Evolutionary conservation across 2,797 vertebrate genomes (phyloP), one percentile per base, ranked within the genome.

Genomic region (Poeciliopsis gracilis): DNA sequence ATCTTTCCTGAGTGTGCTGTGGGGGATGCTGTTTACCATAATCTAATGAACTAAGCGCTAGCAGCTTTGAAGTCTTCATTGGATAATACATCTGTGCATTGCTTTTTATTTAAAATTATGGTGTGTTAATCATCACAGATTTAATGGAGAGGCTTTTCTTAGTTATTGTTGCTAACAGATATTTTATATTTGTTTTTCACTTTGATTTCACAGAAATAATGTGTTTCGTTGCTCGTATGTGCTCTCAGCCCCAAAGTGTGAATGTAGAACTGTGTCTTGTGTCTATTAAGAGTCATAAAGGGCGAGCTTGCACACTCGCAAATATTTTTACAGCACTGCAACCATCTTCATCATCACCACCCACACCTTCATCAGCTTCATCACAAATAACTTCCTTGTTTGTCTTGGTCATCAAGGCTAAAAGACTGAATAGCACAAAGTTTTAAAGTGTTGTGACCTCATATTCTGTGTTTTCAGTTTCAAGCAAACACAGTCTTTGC

Each of bases 301-400:
- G 38, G 4, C 10, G 4, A 28, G 25, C 38, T 28, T 38, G 13
- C 13, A 70, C 13, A 46, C 38, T 30, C 43, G 38, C 38, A 25
- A 12, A 75, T 18, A 81, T 9, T 43, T 51, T 88, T 36, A 72
- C 43, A 53, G 49, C 12, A 80, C 30, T 51, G 25, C 13, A 70
- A 46, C 25, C 25, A 16, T n/a, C 12, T 43, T 45, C 38, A 28
- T 69, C 66, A 43, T 82, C 74, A 63, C 55, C 76, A 72, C 76
- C 59, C 16, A 70, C 47, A 78, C 71, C 71, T 76, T 83, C 63
- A 51, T 84, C 73, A 73, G 20, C 82, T 73, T 79, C 79, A 61
- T 82, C 76, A 43, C 63, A 75, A 11, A 78, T 83, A 61, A 57
- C 41, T 57, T 82, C 59, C 46, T 53, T 75, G 47, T 76, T 79